phyloP scores from a whole-genome alignment of 35 echinoderm and acorn worm species.

The Apostichopus japonicus region DNA sequence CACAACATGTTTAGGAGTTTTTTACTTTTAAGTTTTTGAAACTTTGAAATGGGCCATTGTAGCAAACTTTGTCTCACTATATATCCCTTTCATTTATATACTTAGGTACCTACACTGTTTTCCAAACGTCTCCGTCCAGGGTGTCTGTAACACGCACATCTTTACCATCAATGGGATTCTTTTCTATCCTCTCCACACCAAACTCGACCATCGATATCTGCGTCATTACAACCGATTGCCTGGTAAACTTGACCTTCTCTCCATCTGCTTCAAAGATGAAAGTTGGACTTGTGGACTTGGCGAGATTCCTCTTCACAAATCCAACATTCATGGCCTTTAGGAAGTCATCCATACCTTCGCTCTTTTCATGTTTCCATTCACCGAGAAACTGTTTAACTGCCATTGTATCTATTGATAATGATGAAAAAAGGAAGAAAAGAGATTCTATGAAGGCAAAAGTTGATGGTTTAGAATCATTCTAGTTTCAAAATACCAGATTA shows the following conservation, averaged over 20 bases:
- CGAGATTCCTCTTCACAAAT: slow-evolving; percentile 45
- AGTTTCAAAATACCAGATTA: too few species aligned
- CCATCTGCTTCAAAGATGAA: slow-evolving; percentile 53
- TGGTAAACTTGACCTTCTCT: slow-evolving; percentile 51
- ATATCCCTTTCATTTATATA: neutral
- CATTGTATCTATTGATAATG: neutral
- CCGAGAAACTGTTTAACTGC: slow-evolving; percentile 51
- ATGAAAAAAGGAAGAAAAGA: too few species aligned
- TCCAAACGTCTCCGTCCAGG: slow-evolving; percentile 20
- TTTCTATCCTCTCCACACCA: slow-evolving; percentile 44
- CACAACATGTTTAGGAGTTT: too few species aligned
- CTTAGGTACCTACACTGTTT: slow-evolving; percentile 29
- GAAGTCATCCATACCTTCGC: slow-evolving; percentile 76
- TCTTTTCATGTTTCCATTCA: slow-evolving; percentile 72
- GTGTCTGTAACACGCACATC: slow-evolving; percentile 17
- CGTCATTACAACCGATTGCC: slow-evolving; percentile 29
- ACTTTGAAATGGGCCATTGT: too few species aligned
- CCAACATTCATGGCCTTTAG: slow-evolving; percentile 71
- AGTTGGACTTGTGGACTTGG: slow-evolving; percentile 46
- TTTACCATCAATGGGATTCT: slow-evolving; percentile 20
- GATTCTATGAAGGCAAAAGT: too few species aligned
- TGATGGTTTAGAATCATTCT: too few species aligned
- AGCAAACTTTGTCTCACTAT: too few species aligned
- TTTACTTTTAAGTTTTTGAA: too few species aligned
- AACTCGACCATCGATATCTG: slow-evolving; percentile 47